phyloP scores from a whole-genome alignment of 1,140 invertebrate genomes.

The Procambarus virginalis region DNA sequence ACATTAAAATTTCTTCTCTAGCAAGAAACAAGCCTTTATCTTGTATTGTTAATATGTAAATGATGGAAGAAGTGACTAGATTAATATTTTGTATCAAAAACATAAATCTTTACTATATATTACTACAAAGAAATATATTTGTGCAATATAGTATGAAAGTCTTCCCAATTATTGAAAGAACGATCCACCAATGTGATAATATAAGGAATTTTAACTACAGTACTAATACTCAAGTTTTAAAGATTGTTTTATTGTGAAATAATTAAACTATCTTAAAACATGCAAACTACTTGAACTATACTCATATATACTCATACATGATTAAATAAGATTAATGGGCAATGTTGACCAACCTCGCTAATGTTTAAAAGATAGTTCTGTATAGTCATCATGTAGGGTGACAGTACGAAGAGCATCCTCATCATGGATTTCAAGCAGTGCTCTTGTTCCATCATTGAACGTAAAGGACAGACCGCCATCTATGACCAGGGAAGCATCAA shows the following conservation, averaged over 20 bases:
- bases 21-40: too few relatives aligned
- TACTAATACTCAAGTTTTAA: background rate
- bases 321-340: too few relatives aligned
- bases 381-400: constrained; percentile 75
- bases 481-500: constrained; percentile 95
- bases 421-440: constrained; percentile 86
- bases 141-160: background rate
- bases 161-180: background rate
- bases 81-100: background rate
- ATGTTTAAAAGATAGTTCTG: constrained; percentile 61
- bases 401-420: constrained; percentile 93
- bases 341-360: constrained; percentile 1
- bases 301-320: too few relatives aligned
- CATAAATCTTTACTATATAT: background rate
- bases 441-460: constrained; percentile 95
- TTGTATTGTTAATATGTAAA: background rate
- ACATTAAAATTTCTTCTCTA: too few relatives aligned
- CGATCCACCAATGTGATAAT: background rate
- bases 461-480: constrained; percentile 95
- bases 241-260: background rate
- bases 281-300: background rate
- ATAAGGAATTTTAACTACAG: background rate
- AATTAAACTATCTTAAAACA: background rate
- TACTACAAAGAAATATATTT: background rate
- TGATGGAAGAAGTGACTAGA: background rate